A percentile compares a stretch with the other conserved stretches of the same genome.
These are phyloP conservation scores for Chelonus insularis DNA, from an alignment of 1,140 invertebrate species.

Conservation along the genomic window DNA sequence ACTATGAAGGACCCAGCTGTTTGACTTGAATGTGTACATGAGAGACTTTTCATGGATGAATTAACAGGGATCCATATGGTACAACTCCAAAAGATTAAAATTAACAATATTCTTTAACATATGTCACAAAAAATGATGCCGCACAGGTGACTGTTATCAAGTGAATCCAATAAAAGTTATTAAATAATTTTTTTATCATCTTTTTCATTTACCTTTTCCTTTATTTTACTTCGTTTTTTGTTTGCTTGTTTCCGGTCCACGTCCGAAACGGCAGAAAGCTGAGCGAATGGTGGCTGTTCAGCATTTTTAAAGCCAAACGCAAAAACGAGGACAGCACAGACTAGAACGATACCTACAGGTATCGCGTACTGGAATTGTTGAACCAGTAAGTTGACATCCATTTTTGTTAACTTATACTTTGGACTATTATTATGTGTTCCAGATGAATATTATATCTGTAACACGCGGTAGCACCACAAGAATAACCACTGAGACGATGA, in stretches of 20 bases:
- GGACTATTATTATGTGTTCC: slow-evolving; percentile 2
- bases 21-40: slow-evolving; percentile 35
- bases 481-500: slow-evolving; percentile 26
- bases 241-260: slow-evolving; percentile 67
- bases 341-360: slow-evolving; percentile 68
- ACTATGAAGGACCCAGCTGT: slow-evolving; percentile 36
- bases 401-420: slow-evolving; percentile 24
- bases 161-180: not conserved
- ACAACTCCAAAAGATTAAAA: not conserved
- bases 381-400: slow-evolving; percentile 47
- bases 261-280: slow-evolving; percentile 62
- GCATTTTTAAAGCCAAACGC: slow-evolving; percentile 73
- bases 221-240: slow-evolving; percentile 69
- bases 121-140: not conserved
- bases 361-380: slow-evolving; percentile 65
- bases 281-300: slow-evolving; percentile 73
- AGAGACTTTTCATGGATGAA: not conserved
- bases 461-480: slow-evolving; percentile 10
- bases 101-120: slow-evolving; percentile 1
- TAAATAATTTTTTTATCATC: not conserved
- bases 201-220: slow-evolving; percentile 68
- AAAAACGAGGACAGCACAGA: slow-evolving; percentile 70
- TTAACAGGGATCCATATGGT: slow-evolving; percentile 40
- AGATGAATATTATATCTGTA: slow-evolving; percentile 1
- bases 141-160: too few species aligned